Base-by-base conservation (phyloP, 2,888 invertebrate species). In the Diaperis boleti region DNA sequence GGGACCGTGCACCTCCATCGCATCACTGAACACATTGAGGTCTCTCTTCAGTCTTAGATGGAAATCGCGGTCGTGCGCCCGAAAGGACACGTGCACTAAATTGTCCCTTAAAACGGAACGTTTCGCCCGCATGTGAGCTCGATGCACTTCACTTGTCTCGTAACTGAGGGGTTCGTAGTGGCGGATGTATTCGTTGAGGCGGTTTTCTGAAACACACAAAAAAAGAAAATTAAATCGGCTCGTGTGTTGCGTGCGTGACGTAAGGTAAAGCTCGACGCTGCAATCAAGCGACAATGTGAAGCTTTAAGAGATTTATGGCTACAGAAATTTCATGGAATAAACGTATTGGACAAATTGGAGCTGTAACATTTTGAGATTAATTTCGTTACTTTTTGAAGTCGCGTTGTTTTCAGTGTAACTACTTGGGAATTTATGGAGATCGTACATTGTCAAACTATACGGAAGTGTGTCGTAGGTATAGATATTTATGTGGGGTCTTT, bases 121-220 rank as follows among this genome's bases (percentile, higher is more conserved):
- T 74, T 87, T 88, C 72, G 88, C 86, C 74, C 92, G 75, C 68
- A 83, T 77, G 79, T 89, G 89, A 69, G 83, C 83, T 52, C 82
- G 80, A 79, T 90, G 90, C 68, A 92, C 83, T 67, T 85, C 84
- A 52, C 84, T 82, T 62, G 81, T 80, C 81, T 95, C 92, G 85
- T 96, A 96, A 75, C 88, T 88, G 76, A 96, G 86, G 71, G 90
- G 86, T 83, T 96, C 96, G 85, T 92, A 96, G 84, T 95, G 92
- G 71, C 89, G 88, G 80, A 96, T 92, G 86, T 94, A 95, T 83
- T 95, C 92, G 85, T 90, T 95, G 76, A 96, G 86, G 78, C 91
- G 88, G 74, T 87, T 87, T 71, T 90, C 91, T 86, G 89, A 81
- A 86, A 91, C 81, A 8, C n/a, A n/a, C n/a, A 87, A 85, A 69